These are phyloP conservation scores for Drosophila mojavensis DNA, from an alignment of 1,140 invertebrate genomes.

Conservation along the genomic window DNA sequence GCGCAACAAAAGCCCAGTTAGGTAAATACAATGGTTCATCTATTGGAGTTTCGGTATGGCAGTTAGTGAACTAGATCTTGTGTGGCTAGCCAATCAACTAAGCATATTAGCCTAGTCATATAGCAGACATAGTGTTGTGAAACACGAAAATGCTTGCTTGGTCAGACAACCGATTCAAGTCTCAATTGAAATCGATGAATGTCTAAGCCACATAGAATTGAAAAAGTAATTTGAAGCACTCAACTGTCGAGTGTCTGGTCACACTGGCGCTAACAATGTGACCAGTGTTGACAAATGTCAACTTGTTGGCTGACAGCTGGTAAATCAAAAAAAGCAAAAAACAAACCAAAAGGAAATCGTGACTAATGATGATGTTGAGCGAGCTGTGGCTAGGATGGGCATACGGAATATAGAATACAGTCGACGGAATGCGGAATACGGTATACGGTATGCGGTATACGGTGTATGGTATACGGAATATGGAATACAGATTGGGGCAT, in stretches of 20 bases:
- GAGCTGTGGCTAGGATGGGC: conserved; percentile 22
- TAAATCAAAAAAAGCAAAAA: conserved; percentile 22
- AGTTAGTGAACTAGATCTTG: too few species aligned
- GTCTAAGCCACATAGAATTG: too few species aligned
- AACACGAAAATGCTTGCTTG: background rate
- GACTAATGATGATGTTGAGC: conserved; percentile 47
- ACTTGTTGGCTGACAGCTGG: conserved; percentile 15
- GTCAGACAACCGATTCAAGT: background rate
- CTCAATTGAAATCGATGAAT: too few species aligned
- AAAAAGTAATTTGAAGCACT: background rate
- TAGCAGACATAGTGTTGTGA: too few species aligned
- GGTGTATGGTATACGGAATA: conserved; percentile 27
- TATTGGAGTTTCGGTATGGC: too few species aligned
- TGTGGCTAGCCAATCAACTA: too few species aligned
- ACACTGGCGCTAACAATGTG: conserved; percentile 13
- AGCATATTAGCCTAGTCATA: too few species aligned
- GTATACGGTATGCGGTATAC: conserved; percentile 17
- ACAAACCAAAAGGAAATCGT: conserved; percentile 11
- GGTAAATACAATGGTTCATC: too few species aligned
- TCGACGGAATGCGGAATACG: conserved; percentile 9
- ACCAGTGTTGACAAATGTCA: conserved; percentile 36
- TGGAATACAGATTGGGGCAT: conserved; percentile 17
- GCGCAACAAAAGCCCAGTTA: too few species aligned
- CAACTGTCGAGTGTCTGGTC: conserved; percentile 3
- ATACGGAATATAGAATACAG: conserved; percentile 8